Conservation (phyloP, 53 echinoderm and acorn worm genomes). For the Temnopleurus reevesii region DNA sequence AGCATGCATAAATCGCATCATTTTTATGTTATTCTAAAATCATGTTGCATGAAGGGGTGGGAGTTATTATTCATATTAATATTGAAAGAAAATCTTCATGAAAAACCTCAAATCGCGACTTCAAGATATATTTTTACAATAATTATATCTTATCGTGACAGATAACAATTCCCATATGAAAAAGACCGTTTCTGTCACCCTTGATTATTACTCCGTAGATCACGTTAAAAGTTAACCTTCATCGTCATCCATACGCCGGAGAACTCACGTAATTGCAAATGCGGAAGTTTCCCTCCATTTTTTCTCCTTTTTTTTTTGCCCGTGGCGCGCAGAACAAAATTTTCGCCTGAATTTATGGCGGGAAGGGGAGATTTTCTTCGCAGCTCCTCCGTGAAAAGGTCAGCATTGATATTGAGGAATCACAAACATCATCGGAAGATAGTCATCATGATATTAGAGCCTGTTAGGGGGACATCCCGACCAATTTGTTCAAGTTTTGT, state of each 20-base stretch:
- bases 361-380: not conserved
- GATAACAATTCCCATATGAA: not conserved
- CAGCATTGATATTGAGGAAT: constrained; percentile 23
- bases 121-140: not conserved
- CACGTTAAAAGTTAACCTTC: not conserved
- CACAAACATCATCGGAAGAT: constrained; percentile 22
- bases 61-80: too few species aligned
- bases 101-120: not conserved
- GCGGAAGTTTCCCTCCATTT: not conserved
- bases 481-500: constrained; percentile 28
- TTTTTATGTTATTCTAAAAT: too few species aligned
- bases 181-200: not conserved
- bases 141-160: not conserved
- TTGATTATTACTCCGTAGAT: not conserved
- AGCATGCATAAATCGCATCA: too few species aligned
- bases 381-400: constrained; percentile 26
- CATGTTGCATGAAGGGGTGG: too few species aligned
- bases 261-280: not conserved
- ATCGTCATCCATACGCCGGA: not conserved
- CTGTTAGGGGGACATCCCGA: constrained; percentile 46
- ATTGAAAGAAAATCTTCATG: too few species aligned
- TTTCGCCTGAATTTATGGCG: not conserved
- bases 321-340: not conserved
- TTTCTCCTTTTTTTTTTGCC: too few species aligned
- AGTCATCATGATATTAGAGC: constrained; percentile 45